Percentiles rank a stretch among this genome's conserved stretches.
These are phyloP conservation scores for Platysternon megacephalum DNA, from an alignment of 2,113 vertebrate genomes.

Conservation along the genomic window DNA sequence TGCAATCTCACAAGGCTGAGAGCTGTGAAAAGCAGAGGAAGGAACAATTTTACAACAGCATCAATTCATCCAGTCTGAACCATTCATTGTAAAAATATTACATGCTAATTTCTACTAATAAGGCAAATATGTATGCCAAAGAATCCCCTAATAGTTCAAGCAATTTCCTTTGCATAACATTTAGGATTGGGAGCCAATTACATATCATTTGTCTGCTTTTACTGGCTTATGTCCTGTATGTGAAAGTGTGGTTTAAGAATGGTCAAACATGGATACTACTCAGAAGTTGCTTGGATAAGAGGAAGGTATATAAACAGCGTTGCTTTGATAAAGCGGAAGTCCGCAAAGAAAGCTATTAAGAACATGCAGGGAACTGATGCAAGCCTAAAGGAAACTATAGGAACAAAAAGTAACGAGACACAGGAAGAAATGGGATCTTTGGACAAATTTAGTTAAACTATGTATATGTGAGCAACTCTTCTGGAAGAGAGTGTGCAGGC, in stretches of 20 bases:
- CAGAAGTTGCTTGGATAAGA: constrained; percentile 40
- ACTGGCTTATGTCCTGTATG: not conserved
- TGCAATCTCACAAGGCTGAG: not conserved
- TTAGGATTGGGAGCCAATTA: not conserved
- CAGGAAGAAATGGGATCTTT: not conserved
- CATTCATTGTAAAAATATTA: not conserved
- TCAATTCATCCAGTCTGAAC: not conserved
- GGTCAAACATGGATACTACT: not conserved
- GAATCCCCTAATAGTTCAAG: constrained; percentile 7
- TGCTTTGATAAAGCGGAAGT: not conserved
- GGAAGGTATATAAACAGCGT: not conserved
- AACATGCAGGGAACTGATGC: not conserved
- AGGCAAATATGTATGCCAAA: not conserved
- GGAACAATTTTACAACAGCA: not conserved
- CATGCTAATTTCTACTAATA: accelerated
- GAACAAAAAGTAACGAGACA: not conserved
- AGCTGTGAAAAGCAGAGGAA: not conserved
- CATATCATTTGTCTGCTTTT: not conserved
- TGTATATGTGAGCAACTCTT: not conserved
- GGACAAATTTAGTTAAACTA: constrained; percentile 30
- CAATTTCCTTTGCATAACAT: not conserved
- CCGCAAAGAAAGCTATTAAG: not conserved
- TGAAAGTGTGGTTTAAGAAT: not conserved
- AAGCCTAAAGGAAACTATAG: not conserved
- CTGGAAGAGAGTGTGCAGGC: not conserved